These are phyloP conservation scores for Notocelia uddmanniana DNA, from an alignment of 2,888 invertebrate genomes.

Conservation along the genomic window DNA sequence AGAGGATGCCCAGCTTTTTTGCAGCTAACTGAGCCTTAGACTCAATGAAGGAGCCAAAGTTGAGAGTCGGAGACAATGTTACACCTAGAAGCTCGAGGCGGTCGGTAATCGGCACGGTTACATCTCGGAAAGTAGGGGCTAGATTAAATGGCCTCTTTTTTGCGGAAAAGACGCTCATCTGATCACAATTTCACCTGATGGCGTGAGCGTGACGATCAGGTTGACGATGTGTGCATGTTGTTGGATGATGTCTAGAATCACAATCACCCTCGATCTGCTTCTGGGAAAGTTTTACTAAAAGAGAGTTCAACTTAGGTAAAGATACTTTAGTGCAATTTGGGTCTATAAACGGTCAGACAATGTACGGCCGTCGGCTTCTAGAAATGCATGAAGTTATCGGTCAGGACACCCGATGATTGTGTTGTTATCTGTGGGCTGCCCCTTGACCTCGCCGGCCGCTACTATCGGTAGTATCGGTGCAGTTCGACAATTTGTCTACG, in stretches of 20 bases:
- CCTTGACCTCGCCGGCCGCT: slow-evolving; percentile 2
- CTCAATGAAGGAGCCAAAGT: no score
- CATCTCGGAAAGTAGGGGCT: no score
- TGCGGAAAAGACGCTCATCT: neutral
- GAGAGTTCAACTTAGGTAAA: neutral
- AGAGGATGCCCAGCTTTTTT: no score
- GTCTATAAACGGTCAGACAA: neutral
- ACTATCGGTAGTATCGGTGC: neutral
- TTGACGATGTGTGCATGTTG: no score
- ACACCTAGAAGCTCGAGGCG: no score
- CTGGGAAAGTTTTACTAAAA: neutral
- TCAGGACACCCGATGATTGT: neutral
- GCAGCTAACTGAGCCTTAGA: no score
- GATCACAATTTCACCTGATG: neutral
- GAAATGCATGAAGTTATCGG: slow-evolving; percentile 9
- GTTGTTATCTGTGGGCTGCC: slow-evolving; percentile 19
- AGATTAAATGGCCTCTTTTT: no score
- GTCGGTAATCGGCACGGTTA: no score
- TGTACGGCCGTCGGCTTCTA: neutral
- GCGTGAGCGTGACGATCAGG: neutral
- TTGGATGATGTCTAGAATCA: no score
- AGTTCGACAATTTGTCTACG: neutral
- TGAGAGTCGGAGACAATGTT: no score
- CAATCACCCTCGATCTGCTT: neutral
- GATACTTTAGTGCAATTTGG: neutral